Evolutionary conservation across 2,113 vertebrate genomes (phyloP).

Genomic region (Mola mola): DNA sequence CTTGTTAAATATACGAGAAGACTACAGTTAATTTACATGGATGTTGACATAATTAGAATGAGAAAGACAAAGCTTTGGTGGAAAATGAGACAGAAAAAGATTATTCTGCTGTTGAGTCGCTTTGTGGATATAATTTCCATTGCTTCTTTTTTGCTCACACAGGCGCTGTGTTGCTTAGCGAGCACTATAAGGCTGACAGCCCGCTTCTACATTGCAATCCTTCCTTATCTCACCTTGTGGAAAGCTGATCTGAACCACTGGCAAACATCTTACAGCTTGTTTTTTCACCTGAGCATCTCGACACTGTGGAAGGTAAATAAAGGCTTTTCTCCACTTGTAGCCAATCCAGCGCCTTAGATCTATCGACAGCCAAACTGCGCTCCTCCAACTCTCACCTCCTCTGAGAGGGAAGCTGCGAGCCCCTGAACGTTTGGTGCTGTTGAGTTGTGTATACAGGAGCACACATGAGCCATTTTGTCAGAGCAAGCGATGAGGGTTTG

Average conservation of each 20-base stretch:
- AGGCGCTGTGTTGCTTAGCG: conserved; percentile 2
- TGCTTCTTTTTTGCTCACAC: conserved; percentile 20
- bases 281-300: conserved; percentile 43
- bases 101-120: neutral
- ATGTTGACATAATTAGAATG: no score
- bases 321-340: conserved; percentile 30
- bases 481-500: conserved; percentile 71
- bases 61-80: neutral
- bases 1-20: conserved; percentile 14
- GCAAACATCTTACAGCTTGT: conserved; percentile 38
- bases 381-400: conserved; percentile 63
- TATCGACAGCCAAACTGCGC: conserved; percentile 60
- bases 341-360: conserved; percentile 51
- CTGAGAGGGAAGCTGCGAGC: conserved; percentile 54
- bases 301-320: conserved; percentile 38
- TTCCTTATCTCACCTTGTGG: conserved; percentile 34
- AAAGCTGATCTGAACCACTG: conserved; percentile 24
- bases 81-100: conserved; percentile 8
- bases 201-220: conserved; percentile 6
- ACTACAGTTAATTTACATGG: no score
- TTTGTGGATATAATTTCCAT: conserved; percentile 3
- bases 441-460: conserved; percentile 49
- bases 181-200: conserved; percentile 9
- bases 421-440: conserved; percentile 58
- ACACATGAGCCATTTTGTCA: conserved; percentile 74